Evolutionary conservation across 2,113 vertebrate species (phyloP), one percentile per base, ranked within the genome.

Genomic region (Corythornis cristatus): DNA sequence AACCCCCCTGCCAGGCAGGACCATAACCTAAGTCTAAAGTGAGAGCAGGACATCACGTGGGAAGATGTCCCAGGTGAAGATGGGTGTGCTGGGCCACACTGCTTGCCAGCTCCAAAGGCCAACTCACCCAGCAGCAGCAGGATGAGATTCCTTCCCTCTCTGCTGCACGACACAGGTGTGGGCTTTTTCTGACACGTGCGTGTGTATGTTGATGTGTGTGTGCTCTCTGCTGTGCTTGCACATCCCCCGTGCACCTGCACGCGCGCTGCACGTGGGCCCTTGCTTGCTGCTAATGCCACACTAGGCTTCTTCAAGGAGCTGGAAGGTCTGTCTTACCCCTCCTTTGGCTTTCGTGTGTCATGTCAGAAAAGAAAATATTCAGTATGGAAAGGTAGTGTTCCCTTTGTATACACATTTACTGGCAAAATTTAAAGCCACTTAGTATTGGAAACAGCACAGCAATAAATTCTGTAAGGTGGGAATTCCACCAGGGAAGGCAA

Each of bases 181-280:
- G 72, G 37, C 4, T 66, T 54, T 58, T 73, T 26, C 8, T 23
- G 26, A 17, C n/a, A 6, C 28, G 5, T 16, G 1, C 48, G 5
- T 31, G 4, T 18, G 0, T n/a, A 1, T 48, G 9, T 4, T 58
- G 65, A 8, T 12, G 22, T 42, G 15, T 48, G 15, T 1, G 1
- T 20, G 35, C 35, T 35, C 35, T 35, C 31, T 22, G 60, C 2
- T 0, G 6, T 26, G n/a, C 35, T 26, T 37, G 18, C 35, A 9
- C 21, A 16, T 89, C 51, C n/a, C 22, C 3, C 1, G 1, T 26
- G 6, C 12, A 7, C 70, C 60, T 58, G 43, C 2, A 12, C 8
- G 15, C 28, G 9, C 0, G 1, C 50, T 31, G 46, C 23, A 50
- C 6, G 37, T 15, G 15, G 37, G 22, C 22, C 17, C 43, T 43